Evolutionary conservation across 2,113 vertebrate genomes (phyloP).

Genomic region (Bufo gargarizans): DNA sequence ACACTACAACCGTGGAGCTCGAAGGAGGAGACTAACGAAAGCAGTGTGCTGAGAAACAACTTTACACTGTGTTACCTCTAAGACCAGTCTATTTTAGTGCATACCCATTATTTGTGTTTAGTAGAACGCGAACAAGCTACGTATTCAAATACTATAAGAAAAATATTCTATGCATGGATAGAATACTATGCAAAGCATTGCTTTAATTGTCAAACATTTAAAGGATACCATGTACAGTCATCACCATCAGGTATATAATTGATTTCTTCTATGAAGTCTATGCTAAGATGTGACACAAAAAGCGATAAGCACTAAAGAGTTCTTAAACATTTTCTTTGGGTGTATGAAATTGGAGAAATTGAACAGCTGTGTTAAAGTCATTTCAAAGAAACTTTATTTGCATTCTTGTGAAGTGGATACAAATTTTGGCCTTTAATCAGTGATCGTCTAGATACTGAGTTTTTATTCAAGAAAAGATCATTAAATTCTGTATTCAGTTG

Average conservation of each 20-base stretch:
- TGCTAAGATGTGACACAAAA: background rate
- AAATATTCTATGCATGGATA: background rate
- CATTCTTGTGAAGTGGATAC: background rate
- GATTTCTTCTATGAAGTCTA: conserved; percentile 4
- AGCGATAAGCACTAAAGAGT: conserved; percentile 3
- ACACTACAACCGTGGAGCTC: too few species aligned
- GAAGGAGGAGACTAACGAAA: too few species aligned
- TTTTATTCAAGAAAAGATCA: background rate
- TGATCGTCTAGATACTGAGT: background rate
- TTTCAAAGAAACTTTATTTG: conserved; percentile 16
- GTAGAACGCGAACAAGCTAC: background rate
- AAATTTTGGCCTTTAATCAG: background rate
- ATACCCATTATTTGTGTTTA: too few species aligned
- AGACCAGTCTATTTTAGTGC: too few species aligned
- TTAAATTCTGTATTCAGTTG: background rate
- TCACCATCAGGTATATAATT: background rate
- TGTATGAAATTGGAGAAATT: background rate
- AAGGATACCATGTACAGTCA: background rate
- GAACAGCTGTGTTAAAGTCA: background rate
- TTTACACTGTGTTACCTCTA: too few species aligned
- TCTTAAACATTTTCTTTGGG: conserved; percentile 8
- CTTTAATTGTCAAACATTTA: background rate
- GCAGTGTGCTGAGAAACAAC: too few species aligned
- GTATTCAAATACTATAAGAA: background rate
- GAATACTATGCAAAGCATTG: background rate